Base-by-base conservation (phyloP, 2,888 invertebrate species). In the Labia minor region DNA sequence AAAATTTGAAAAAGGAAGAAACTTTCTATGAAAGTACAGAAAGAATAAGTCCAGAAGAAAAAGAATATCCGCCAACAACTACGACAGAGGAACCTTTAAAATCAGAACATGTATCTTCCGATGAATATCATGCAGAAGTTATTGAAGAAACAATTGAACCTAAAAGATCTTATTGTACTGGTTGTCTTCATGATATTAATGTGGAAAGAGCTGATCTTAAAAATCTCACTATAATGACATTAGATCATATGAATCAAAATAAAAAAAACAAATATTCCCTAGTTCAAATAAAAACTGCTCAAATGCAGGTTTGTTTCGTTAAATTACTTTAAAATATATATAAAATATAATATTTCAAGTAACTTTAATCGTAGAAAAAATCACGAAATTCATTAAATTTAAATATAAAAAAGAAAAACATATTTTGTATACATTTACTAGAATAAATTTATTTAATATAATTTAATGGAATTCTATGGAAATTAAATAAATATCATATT, bases 161-260 rank as follows among this genome's bases (percentile, higher is more conserved):
- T n/a, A 68, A 69, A 16, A 68, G 65, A 10, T 68, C 71, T 1
- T 67, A 68, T 10, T 74, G 74, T 61, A 63, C 68, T 19, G 74
- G 74, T 4, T 74, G 74, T 68, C 69, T 71, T 0, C 64, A 49
- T 14, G 72, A 72, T 33, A 68, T 73, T 14, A 70, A 73, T 65
- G 64, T 69, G 4, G 68, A 71, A 33, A 70, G 71, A 65, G 67
- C 69, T 10, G 71, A 71, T 37, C 69, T 73, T 21, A 68, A 72
- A 64, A 70, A 73, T 19, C 69, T 73, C 37, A 72, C 71, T 14
- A 65, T 68, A 6, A 72, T 72, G 65, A 73, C 73, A 1, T 71
- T 74, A 16, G 71, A 71, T 1, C 65, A 61, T 6, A 70, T 71
- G 18, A 70, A 71, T 8, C 67, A 70, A 19, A 67, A 70, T 37